These are phyloP conservation scores for Enteromius unitaeniatus DNA, from an alignment of 2,797 vertebrate genomes.

Conservation along the genomic window DNA sequence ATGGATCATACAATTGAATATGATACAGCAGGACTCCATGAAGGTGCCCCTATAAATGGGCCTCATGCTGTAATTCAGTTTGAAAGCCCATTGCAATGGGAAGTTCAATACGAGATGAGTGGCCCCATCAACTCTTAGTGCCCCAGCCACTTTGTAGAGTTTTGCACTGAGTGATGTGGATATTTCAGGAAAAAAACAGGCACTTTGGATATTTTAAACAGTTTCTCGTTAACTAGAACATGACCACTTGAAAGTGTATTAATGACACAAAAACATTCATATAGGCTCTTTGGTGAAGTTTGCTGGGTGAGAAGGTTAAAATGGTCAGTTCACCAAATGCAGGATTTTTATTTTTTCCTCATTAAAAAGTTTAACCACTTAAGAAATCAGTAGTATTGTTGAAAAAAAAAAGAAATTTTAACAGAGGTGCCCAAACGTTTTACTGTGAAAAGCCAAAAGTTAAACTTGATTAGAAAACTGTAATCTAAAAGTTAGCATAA, in stretches of 20 bases:
- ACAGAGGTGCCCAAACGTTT: neutral
- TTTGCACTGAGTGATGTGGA: constrained; percentile 38
- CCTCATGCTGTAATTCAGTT: constrained; percentile 43
- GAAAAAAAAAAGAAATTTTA: neutral
- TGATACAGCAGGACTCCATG: constrained; percentile 47
- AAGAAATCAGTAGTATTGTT: neutral
- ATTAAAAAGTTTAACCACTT: neutral
- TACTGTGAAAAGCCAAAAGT: neutral
- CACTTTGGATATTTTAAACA: constrained; percentile 45
- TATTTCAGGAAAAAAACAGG: constrained; percentile 19
- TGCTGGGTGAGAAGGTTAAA: constrained; percentile 28
- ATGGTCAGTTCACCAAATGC: constrained; percentile 6
- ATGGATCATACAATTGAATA: constrained; percentile 46
- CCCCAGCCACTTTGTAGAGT: constrained; percentile 35
- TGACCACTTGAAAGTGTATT: constrained; percentile 51
- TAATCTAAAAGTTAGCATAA: neutral
- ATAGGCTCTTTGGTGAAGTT: neutral
- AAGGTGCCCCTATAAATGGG: constrained; percentile 47
- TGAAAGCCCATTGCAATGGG: constrained; percentile 48
- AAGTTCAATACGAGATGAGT: constrained; percentile 47
- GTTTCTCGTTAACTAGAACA: constrained; percentile 45
- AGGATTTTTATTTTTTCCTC: neutral
- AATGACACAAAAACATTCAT: constrained; percentile 27
- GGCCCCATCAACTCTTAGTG: constrained; percentile 48
- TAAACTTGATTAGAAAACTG: neutral